A percentile compares a stretch with the other conserved stretches of the same genome.
Conservation (phyloP, 2,888 invertebrate genomes). For the Brenthis daphne region DNA sequence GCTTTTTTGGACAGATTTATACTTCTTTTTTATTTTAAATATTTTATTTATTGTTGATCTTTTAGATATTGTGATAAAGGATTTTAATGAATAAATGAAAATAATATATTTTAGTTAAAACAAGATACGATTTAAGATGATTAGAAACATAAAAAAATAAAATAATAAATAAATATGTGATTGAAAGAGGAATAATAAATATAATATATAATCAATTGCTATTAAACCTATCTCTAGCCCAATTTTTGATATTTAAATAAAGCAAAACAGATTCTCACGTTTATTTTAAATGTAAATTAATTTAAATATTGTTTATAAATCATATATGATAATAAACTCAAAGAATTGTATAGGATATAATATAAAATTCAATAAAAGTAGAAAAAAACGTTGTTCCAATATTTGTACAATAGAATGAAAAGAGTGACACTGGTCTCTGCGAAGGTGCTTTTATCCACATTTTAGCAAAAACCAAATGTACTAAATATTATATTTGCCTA, state of each 20-base stretch:
- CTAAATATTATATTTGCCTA: slow-evolving; percentile 50
- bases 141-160: not conserved
- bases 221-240: too few relatives aligned
- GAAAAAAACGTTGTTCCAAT: not conserved
- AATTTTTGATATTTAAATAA: too few relatives aligned
- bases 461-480: slow-evolving; percentile 74
- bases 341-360: too few relatives aligned
- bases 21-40: slow-evolving; percentile 13
- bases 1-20: slow-evolving; percentile 8
- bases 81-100: slow-evolving; percentile 16
- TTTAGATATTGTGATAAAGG: slow-evolving; percentile 17
- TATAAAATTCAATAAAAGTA: too few relatives aligned
- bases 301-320: too few relatives aligned
- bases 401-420: not conserved
- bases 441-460: slow-evolving; percentile 70
- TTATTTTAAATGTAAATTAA: too few relatives aligned
- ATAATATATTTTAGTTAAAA: slow-evolving; percentile 12
- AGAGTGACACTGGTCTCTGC: slow-evolving; percentile 16
- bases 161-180: not conserved
- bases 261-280: too few relatives aligned
- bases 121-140: not conserved
- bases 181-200: too few relatives aligned
- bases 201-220: too few relatives aligned
- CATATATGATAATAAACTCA: too few relatives aligned
- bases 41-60: slow-evolving; percentile 26